Percentiles rank a stretch among this genome's conserved stretches.
phyloP scores from a whole-genome alignment of 2,797 vertebrate genomes.

The Dallia pectoralis region DNA sequence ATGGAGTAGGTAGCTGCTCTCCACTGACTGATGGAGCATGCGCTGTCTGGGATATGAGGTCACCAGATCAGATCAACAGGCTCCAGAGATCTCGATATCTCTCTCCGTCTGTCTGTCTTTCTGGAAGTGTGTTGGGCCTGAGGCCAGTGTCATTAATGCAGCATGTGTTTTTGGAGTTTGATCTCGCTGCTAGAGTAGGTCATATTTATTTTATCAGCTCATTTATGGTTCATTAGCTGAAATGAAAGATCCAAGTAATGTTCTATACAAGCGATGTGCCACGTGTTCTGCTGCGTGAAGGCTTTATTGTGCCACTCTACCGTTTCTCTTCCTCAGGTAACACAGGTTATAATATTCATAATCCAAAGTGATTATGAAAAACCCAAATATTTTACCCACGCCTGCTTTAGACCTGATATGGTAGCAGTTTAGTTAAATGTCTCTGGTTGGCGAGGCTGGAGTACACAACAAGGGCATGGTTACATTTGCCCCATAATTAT shows the following conservation, averaged over 20 bases:
- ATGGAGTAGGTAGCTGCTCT: constrained; percentile 54
- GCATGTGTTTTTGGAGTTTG: neutral
- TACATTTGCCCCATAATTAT: constrained; percentile 46
- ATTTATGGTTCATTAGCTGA: too few species aligned
- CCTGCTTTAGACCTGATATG: constrained; percentile 8
- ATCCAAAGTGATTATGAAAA: too few species aligned
- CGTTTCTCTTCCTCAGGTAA: too few species aligned
- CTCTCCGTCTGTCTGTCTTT: too few species aligned
- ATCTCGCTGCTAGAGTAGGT: neutral
- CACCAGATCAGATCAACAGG: constrained; percentile 56
- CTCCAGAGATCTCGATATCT: neutral
- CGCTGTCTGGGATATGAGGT: constrained; percentile 37
- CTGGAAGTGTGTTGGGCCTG: neutral
- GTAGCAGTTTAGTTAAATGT: constrained; percentile 18
- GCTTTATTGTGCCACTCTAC: too few species aligned
- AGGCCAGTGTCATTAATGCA: neutral
- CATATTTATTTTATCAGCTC: too few species aligned
- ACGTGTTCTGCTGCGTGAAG: too few species aligned
- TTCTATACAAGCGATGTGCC: too few species aligned
- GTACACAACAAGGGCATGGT: constrained; percentile 61
- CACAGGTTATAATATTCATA: too few species aligned
- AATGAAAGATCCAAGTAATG: too few species aligned
- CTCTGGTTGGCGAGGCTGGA: constrained; percentile 19
- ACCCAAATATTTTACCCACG: neutral
- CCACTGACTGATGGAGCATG: constrained; percentile 26